phyloP scores from a whole-genome alignment of 2,797 vertebrate species.

The Arremon aurantiirostris region DNA sequence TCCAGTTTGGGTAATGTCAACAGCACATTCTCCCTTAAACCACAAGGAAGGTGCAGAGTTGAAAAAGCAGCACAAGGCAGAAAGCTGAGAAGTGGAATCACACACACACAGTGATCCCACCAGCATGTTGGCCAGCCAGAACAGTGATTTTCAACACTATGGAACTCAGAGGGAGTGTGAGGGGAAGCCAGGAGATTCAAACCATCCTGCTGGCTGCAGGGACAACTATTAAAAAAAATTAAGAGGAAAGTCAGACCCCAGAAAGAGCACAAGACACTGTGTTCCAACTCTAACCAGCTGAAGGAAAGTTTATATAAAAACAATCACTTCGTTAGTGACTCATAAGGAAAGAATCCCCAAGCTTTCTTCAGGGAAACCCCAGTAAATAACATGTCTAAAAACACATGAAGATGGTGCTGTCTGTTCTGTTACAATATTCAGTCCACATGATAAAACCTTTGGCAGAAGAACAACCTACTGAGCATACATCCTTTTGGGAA shows the following conservation, averaged over 20 bases:
- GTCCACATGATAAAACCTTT: conserved; percentile 68
- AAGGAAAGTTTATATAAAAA: conserved; percentile 79
- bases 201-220: conserved; percentile 7
- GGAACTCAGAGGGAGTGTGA: neutral
- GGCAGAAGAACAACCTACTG: conserved; percentile 36
- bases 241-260: conserved; percentile 45
- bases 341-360: conserved; percentile 74
- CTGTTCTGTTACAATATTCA: conserved; percentile 44
- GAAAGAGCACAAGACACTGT: conserved; percentile 56
- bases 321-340: conserved; percentile 74
- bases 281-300: conserved; percentile 75
- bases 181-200: conserved; percentile 24
- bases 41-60: neutral
- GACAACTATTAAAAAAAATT: conserved; percentile 59
- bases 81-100: neutral
- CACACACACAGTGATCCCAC: neutral
- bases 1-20: neutral
- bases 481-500: conserved; percentile 63
- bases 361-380: conserved; percentile 81
- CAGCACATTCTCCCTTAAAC: neutral
- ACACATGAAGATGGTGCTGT: conserved; percentile 68
- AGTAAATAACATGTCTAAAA: conserved; percentile 76
- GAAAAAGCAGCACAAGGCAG: neutral
- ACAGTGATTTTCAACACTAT: neutral
- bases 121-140: neutral